phyloP scores from a whole-genome alignment of 2,888 invertebrate species.

The Archips xylosteana region DNA sequence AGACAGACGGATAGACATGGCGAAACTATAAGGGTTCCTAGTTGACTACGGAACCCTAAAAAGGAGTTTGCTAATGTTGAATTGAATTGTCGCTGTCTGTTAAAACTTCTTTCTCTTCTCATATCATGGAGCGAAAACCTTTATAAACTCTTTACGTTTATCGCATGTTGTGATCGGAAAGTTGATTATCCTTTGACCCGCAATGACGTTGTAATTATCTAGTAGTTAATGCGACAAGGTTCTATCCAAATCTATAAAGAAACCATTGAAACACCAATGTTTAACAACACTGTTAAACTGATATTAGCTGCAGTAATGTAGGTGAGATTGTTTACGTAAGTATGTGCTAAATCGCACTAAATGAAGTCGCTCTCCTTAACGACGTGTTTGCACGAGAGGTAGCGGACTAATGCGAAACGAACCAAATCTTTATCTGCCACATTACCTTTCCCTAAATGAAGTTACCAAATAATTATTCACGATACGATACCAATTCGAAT shows the following conservation, averaged over 20 bases:
- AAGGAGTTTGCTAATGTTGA: too few relatives aligned
- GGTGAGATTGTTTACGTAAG: conserved; percentile 5
- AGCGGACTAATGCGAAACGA: conserved; percentile 8
- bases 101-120: too few relatives aligned
- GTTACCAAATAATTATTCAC: conserved; percentile 4
- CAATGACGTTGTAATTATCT: too few relatives aligned
- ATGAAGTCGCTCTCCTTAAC: conserved; percentile 22
- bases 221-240: too few relatives aligned
- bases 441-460: neutral
- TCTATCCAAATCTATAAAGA: neutral
- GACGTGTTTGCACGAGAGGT: conserved; percentile 19
- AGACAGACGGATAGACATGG: too few relatives aligned
- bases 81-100: too few relatives aligned
- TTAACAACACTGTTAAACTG: neutral
- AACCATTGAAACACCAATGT: neutral
- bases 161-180: too few relatives aligned
- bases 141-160: too few relatives aligned
- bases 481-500: conserved; percentile 1
- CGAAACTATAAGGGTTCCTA: too few relatives aligned
- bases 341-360: conserved; percentile 22
- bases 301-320: neutral
- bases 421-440: neutral
- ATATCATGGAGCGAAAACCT: too few relatives aligned
- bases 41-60: too few relatives aligned
- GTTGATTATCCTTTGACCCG: too few relatives aligned